Evolutionary conservation across 2,888 invertebrate species (phyloP).

Genomic region (Pemphredon lugubris): DNA sequence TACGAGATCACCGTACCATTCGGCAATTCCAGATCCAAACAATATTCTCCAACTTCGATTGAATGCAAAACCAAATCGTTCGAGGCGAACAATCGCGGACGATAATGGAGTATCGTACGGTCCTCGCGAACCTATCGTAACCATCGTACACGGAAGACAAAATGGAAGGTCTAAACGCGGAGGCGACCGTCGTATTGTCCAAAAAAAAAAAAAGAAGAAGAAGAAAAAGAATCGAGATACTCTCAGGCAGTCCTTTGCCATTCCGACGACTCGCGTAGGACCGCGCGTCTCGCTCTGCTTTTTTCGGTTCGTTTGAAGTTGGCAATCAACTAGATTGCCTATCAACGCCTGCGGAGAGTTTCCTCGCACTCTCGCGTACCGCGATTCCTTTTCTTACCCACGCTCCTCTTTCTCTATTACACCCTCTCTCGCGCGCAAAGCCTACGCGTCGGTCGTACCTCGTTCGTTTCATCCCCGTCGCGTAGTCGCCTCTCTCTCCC

Average conservation of each 20-base stretch:
- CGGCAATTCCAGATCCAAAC: too few species aligned
- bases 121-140: too few species aligned
- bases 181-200: constrained; percentile 45
- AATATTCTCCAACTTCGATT: too few species aligned
- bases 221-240: constrained; percentile 46
- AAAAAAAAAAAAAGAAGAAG: constrained; percentile 17
- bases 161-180: too few species aligned
- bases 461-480: constrained; percentile 27
- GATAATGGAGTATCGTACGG: too few species aligned
- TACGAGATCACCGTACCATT: too few species aligned
- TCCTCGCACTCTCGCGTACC: constrained; percentile 60
- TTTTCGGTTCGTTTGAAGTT: constrained; percentile 79
- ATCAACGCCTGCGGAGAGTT: constrained; percentile 77
- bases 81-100: too few species aligned
- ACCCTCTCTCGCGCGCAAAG: constrained; percentile 42
- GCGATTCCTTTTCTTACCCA: constrained; percentile 49
- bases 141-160: too few species aligned
- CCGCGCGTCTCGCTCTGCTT: constrained; percentile 58
- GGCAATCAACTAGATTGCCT: constrained; percentile 81
- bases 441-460: constrained; percentile 45
- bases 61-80: too few species aligned
- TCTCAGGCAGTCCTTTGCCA: constrained; percentile 44
- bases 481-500: constrained; percentile 33
- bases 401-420: constrained; percentile 35
- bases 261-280: constrained; percentile 56